Base-by-base conservation (phyloP, 2,797 vertebrate species). In the Myotis vivesi region DNA sequence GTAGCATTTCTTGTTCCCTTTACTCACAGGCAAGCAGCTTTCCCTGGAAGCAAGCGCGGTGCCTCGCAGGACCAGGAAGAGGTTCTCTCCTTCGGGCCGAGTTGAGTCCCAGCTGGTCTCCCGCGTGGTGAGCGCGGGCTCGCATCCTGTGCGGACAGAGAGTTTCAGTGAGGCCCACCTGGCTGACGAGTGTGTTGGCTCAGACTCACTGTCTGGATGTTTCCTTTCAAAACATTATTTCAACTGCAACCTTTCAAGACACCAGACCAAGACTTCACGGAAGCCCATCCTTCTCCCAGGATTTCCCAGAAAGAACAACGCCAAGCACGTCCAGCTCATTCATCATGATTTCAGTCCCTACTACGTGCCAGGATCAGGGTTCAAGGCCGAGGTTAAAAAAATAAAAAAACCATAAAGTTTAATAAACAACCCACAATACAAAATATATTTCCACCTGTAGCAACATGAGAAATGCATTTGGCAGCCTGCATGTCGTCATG, bases 171-270 rank as follows among this genome's bases (percentile, higher is more conserved):
- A 8, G 5, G 57, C 17, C 46, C n/a, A 55, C 7, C 13, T 71
- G 73, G 81, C 46, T 90, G 46, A 94, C 79, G 33, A 83, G 8
- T 1, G 12, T 91, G 68, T 88, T 72, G 53, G 55, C 44, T n/a
- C 23, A 59, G 23, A 55, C 4, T 44, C n/a, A 53, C 73, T 57
- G 49, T n/a, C 25, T 92, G 71, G 2, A 64, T 83, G 71, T 84
- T 97, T 96, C 89, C 83, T 90, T 69, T 91, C 77, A 93, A 96
- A 94, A 92, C 41, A 87, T 81, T 49, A 20, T 91, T 94, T 84
- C 94, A 85, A 44, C 82, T 84, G 55, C 64, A 93, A 69, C 16
- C n/a, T 87, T 91, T 94, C 30, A 86, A 25, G 15, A 25, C 94
- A 69, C n/a, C 12, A 87, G n/a, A 73, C 2, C 51, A 53, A 95